Evolutionary conservation across 2,797 vertebrate genomes (phyloP).

Genomic region (Aeoliscus strigatus): DNA sequence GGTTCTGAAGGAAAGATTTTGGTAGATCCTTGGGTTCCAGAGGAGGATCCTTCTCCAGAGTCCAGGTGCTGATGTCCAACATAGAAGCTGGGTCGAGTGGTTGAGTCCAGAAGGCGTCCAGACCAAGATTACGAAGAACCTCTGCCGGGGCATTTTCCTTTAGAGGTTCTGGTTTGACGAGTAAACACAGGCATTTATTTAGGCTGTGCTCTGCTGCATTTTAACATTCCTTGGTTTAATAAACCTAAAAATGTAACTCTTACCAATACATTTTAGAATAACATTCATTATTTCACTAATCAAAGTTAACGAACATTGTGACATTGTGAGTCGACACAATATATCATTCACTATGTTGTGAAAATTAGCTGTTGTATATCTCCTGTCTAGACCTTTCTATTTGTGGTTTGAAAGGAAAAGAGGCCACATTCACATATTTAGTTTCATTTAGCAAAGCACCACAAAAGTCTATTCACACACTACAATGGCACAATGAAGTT

Average conservation of each 20-base stretch:
- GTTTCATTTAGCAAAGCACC: no score
- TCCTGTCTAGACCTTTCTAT: neutral
- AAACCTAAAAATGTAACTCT: no score
- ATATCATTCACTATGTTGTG: neutral
- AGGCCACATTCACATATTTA: no score
- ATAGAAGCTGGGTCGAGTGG: constrained; percentile 59
- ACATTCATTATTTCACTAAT: no score
- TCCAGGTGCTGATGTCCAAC: constrained; percentile 62
- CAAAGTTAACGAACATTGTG: no score
- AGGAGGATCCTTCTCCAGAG: constrained; percentile 43
- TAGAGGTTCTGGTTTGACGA: constrained; percentile 46
- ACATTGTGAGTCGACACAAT: constrained; percentile 13
- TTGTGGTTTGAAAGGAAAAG: constrained; percentile 6
- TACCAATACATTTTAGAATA: no score
- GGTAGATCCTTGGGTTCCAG: constrained; percentile 57
- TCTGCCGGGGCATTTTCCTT: constrained; percentile 52
- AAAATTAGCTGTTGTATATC: neutral
- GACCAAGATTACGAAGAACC: constrained; percentile 54
- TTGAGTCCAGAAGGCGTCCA: constrained; percentile 38
- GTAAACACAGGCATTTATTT: constrained; percentile 7
- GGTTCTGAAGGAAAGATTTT: constrained; percentile 59
- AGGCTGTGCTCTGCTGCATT: neutral
- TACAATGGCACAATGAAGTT: no score
- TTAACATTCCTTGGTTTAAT: neutral
- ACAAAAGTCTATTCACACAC: no score